Evolutionary conservation across 1,140 invertebrate species (phyloP).

Genomic region (Dufourea novaeangliae): DNA sequence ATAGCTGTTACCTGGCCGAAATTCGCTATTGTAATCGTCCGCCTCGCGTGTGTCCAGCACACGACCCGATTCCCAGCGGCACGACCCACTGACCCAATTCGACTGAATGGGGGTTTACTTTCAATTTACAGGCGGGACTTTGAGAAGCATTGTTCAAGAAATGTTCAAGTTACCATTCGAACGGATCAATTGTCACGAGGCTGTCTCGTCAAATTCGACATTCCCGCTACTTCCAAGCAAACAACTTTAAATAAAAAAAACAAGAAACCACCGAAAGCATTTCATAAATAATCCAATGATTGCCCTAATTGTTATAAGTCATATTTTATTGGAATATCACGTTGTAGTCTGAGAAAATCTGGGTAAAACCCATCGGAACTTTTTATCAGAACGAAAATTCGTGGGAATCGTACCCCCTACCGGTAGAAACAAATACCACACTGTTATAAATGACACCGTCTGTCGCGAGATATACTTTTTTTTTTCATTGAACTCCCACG

Average conservation of each 20-base stretch:
- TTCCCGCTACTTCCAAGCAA: background rate
- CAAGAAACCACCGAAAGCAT: no score
- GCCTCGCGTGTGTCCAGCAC: constrained; percentile 65
- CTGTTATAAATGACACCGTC: constrained; percentile 34
- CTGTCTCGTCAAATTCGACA: background rate
- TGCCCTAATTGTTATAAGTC: no score
- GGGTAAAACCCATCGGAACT: constrained; percentile 12
- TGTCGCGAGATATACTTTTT: constrained; percentile 40
- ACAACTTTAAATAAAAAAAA: background rate
- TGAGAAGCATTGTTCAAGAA: constrained; percentile 25
- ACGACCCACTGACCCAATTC: constrained; percentile 66
- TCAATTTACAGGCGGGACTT: constrained; percentile 61
- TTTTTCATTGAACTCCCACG: constrained; percentile 59
- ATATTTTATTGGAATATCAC: no score
- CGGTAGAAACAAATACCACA: constrained; percentile 25
- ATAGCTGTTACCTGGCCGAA: constrained; percentile 37
- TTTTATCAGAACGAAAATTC: constrained; percentile 22
- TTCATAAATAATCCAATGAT: no score
- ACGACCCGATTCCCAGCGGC: constrained; percentile 69
- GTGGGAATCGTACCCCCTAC: constrained; percentile 20
- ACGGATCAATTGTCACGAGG: constrained; percentile 9
- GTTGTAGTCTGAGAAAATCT: background rate
- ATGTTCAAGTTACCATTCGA: constrained; percentile 44
- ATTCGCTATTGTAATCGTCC: constrained; percentile 37
- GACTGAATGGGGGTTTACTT: constrained; percentile 54